Base-by-base conservation (phyloP, 2,113 vertebrate species). In the Delphinapterus leucas region DNA sequence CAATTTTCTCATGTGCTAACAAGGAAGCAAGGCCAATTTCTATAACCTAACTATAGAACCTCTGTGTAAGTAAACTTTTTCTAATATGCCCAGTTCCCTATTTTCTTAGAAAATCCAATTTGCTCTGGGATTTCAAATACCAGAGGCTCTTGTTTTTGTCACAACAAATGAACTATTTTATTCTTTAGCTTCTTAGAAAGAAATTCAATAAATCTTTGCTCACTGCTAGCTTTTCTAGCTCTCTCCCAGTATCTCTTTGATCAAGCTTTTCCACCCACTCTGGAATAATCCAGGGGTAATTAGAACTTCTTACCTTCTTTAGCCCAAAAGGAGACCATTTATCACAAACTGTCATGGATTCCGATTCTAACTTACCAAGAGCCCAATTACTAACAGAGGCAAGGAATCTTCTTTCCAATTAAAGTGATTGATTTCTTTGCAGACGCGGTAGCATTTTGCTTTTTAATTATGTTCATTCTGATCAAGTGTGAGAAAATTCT, bases 351-450 rank as follows among this genome's bases (percentile, higher is more conserved):
- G 97, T 98, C 97, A 98, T 63, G 95, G 98, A 98, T 98, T 96
- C 93, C 18, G 9, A 92, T 97, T 98, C 98, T 97, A 98, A 98
- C 98, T 98, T 98, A 98, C 94, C 96, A 97, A 67, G 97, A 98
- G 97, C 86, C 97, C 96, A 98, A 97, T 93, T 98, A 98, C 47
- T 11, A 20, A 97, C 87, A 96, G 89, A 96, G 93, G 96, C 79
- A 21, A 97, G 82, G 61, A 94, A 97, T 95, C 96, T 60, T 91
- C 93, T 95, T 98, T 97, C 98, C 97, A 98, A 98, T 98, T 99
- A 98, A 98, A 98, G 93, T 89, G 98, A 98, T 79, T 98, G 98
- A 98, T 98, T 98, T 98, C 86, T 95, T 87, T 68, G 90, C 97
- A 98, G 97, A 97, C 76, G 70, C 83, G 96, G 95, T 90, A 98